Base-by-base conservation (phyloP, 1,140 invertebrate genomes). In the Eueides isabella region DNA sequence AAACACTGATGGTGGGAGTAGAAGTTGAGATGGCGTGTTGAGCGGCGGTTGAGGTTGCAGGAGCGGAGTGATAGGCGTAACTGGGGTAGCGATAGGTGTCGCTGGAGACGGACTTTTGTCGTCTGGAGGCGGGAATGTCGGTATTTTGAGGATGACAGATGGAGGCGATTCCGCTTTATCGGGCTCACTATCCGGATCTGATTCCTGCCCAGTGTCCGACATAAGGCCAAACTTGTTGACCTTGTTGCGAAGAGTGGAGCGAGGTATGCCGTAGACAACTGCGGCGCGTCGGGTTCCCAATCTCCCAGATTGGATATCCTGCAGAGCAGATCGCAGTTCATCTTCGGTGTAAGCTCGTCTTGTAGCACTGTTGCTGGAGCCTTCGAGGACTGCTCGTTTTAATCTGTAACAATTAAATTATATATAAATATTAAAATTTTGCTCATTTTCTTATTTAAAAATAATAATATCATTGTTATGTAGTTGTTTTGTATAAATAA, bases 211-310 rank as follows among this genome's bases (percentile, higher is more conserved):
- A 1, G 93, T 80, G 91, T 95, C 87, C 79, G 95, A 94, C 69
- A 95, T 93, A 85, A 96, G 95, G 70, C 97, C 96, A 83, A 98
- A 93, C 90, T 98, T 98, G 94, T 97, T 98, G 82, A 97, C 96
- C 94, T 99, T 99, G 94, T 99, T 99, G 55, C 98, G 95, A 6
- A 99, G 95, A 2, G 98, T 99, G 68, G 98, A 99, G 68, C 98
- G 95, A 5, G 98, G 98, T 87, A 99, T 98, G 72, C 98, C 98
- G 90, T 99, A 99, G 75, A 99, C 96, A 31, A 98, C 97, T 38
- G 98, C 97, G 1, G 98, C 98, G 74, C 98, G 95, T 35, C 98
- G 93, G 1, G 98, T 98, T 63, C 98, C 98, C 71, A 99, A 94
- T 87, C 98, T 97, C 5, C 98, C 98, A 85, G 96, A 97, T 87